These are phyloP conservation scores for Pristionchus mayeri DNA, from an alignment of 2,888 invertebrate genomes.

Conservation along the genomic window DNA sequence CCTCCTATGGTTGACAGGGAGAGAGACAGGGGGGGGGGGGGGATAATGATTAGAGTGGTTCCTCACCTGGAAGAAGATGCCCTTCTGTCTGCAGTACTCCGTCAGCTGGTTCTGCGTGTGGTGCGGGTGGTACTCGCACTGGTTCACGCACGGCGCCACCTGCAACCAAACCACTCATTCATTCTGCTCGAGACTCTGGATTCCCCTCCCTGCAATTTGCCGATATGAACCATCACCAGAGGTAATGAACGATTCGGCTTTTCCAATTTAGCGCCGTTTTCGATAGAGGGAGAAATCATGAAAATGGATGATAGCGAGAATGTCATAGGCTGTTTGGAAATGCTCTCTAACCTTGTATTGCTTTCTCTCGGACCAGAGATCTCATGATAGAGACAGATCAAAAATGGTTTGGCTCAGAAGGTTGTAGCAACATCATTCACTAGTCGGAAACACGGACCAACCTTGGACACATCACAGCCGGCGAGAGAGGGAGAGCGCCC, in stretches of 20 bases:
- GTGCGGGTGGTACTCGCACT: conserved; percentile 77
- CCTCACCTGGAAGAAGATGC: conserved; percentile 72
- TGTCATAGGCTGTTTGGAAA: too few relatives aligned
- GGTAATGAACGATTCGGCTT: too few relatives aligned
- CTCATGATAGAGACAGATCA: background rate
- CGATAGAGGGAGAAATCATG: too few relatives aligned
- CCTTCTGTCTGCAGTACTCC: conserved; percentile 71
- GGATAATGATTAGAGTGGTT: too few relatives aligned
- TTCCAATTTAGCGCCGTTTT: too few relatives aligned
- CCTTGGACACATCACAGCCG: conserved; percentile 46
- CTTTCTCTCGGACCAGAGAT: too few relatives aligned
- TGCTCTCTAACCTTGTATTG: too few relatives aligned
- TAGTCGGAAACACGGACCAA: conserved; percentile 50
- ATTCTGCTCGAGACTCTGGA: background rate
- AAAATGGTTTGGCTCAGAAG: conserved; percentile 47
- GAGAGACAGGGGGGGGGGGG: too few relatives aligned
- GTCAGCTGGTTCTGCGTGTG: conserved; percentile 72
- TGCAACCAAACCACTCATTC: background rate
- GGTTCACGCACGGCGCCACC: conserved; percentile 51
- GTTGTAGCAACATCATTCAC: conserved; percentile 49
- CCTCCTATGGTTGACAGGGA: too few relatives aligned
- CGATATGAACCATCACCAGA: too few relatives aligned
- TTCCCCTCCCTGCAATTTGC: too few relatives aligned
- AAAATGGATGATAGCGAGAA: too few relatives aligned
- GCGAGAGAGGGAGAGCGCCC: conserved; percentile 15